Percentiles rank a stretch among this genome's conserved stretches.
These are phyloP conservation scores for Harpagifer antarcticus DNA, from an alignment of 2,797 vertebrate genomes.

Conservation along the genomic window DNA sequence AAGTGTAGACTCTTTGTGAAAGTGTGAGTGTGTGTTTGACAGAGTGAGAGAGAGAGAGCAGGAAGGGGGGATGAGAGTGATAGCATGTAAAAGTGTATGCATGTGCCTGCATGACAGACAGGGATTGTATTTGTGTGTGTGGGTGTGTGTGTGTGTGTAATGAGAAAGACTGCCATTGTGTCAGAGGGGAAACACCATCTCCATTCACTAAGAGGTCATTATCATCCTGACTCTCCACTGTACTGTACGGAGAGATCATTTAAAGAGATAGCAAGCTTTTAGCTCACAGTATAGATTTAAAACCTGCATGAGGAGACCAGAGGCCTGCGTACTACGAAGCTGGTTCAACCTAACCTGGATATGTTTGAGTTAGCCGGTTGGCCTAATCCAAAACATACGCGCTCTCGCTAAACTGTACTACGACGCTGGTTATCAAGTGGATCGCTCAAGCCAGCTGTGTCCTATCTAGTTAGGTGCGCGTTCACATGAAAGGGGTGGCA, in stretches of 20 bases:
- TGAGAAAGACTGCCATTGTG: constrained; percentile 75
- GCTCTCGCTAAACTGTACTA: too few relatives aligned
- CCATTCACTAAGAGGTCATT: constrained; percentile 73
- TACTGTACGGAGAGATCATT: constrained; percentile 50
- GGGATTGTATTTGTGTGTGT: constrained; percentile 51
- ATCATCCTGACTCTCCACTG: constrained; percentile 60
- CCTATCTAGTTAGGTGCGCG: too few relatives aligned
- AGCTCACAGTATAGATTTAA: constrained; percentile 10
- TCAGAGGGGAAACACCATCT: constrained; percentile 72
- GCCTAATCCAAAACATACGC: too few relatives aligned
- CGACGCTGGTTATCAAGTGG: too few relatives aligned
- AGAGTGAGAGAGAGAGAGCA: background rate
- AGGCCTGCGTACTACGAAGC: too few relatives aligned
- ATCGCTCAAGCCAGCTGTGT: too few relatives aligned
- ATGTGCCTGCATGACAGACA: constrained; percentile 56
- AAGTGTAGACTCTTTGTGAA: constrained; percentile 66
- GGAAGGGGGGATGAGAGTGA: constrained; percentile 31
- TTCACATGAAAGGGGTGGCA: too few relatives aligned
- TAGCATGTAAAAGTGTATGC: constrained; percentile 44
- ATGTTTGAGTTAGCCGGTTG: too few relatives aligned
- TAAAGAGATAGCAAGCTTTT: constrained; percentile 52
- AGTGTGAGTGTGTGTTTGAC: constrained; percentile 33
- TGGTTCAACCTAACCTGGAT: too few relatives aligned
- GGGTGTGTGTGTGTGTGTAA: constrained; percentile 38
- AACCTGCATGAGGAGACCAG: too few relatives aligned